A percentile compares a stretch with the other conserved stretches of the same genome.
phyloP scores from a whole-genome alignment of 1,140 invertebrate species.

The Drosophila miranda region DNA sequence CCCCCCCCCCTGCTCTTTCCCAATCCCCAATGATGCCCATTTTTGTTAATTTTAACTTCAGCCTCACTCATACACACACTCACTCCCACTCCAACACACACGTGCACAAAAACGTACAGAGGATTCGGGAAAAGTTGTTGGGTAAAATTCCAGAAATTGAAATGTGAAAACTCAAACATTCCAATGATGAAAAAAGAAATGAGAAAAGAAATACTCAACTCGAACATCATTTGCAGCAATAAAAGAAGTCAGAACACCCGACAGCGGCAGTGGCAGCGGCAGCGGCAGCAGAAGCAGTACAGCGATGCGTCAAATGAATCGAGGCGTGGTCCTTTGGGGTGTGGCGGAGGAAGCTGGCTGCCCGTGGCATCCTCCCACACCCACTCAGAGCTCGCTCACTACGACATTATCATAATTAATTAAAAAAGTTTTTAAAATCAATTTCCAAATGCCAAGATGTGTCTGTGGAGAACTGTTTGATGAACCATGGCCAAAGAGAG shows the following conservation, averaged over 20 bases:
- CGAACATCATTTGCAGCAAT: constrained; percentile 76
- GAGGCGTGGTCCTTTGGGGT: constrained; percentile 11
- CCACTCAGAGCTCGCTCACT: constrained; percentile 31
- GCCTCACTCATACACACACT: constrained; percentile 23
- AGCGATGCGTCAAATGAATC: constrained; percentile 59
- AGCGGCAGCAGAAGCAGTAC: constrained; percentile 3
- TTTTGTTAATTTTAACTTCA: constrained; percentile 78
- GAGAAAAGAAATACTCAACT: constrained; percentile 56
- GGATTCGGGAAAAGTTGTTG: constrained; percentile 58
- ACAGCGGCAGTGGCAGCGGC: constrained; percentile 32
- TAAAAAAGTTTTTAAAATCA: constrained; percentile 81
- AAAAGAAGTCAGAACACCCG: constrained; percentile 62
- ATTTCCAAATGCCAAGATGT: constrained; percentile 71
- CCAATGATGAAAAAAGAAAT: constrained; percentile 50
- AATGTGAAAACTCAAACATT: constrained; percentile 81
- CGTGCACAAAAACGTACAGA: not conserved
- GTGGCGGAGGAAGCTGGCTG: not conserved
- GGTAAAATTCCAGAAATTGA: constrained; percentile 71
- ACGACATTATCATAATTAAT: constrained; percentile 79
- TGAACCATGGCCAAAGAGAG: constrained; percentile 59
- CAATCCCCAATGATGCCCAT: constrained; percentile 21
- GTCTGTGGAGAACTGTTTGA: constrained; percentile 65
- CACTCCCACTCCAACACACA: not conserved
- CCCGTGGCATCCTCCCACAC: constrained; percentile 4
- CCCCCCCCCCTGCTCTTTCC: too few species aligned